phyloP scores from a whole-genome alignment of 1,140 invertebrate genomes.

The Arion vulgaris region DNA sequence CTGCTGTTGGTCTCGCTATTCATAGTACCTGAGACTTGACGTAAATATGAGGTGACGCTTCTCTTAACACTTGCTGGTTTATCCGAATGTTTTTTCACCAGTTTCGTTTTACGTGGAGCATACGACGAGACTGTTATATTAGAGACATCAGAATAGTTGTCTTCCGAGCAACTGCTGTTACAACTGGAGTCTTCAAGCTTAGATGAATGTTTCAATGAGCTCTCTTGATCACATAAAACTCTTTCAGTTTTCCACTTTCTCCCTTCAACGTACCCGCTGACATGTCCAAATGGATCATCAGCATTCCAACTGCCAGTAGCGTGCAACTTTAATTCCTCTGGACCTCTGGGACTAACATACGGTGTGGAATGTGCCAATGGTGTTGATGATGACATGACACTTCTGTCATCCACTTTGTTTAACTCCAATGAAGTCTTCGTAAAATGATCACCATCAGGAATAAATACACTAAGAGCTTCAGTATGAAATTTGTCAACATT shows the following conservation, averaged over 20 bases:
- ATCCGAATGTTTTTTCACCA: constrained; percentile 12
- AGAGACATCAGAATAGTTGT: constrained; percentile 24
- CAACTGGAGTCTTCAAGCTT: neutral
- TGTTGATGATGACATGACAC: neutral
- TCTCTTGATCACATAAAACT: neutral
- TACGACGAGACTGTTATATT: neutral
- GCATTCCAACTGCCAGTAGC: constrained; percentile 17
- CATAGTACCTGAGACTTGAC: neutral
- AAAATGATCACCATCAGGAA: neutral
- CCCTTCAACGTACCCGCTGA: neutral
- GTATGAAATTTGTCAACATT: neutral
- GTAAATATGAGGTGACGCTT: too few relatives aligned
- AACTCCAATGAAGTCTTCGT: neutral
- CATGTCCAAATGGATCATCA: neutral
- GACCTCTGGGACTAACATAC: constrained; percentile 25
- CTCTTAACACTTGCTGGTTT: neutral
- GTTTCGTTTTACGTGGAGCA: neutral
- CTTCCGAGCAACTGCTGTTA: constrained; percentile 32
- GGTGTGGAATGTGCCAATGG: constrained; percentile 37
- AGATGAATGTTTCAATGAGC: neutral
- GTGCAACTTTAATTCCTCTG: neutral
- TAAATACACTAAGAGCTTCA: constrained; percentile 13
- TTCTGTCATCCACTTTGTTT: neutral
- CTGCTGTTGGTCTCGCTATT: too few relatives aligned
- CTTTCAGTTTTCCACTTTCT: neutral